Evolutionary conservation across 2,888 invertebrate species (phyloP), one percentile per base, ranked within the genome.

Genomic region (Isotomurus palustris): DNA sequence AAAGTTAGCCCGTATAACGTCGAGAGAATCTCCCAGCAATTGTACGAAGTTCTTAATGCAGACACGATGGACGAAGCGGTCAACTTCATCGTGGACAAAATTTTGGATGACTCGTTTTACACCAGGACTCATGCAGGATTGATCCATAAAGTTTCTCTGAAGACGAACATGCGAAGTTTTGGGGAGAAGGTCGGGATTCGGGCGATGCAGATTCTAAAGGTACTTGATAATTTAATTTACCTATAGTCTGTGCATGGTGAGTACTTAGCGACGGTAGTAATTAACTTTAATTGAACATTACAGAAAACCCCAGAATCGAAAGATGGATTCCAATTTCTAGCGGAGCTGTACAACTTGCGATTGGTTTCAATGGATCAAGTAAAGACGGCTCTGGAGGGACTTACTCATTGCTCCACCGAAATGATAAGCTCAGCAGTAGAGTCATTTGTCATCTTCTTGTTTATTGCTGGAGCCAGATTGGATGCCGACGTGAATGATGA

Each of bases 1-100:
- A 66, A 66, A 64, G 67, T 69, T 14, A 64, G 62, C 14, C 61
- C 67, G 10, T 56, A 57, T 12, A 67, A 66, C 44, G 47, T 69
- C 49, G 60, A 63, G 21, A 58, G 62, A 35, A 64, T 69, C 54
- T 58, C 64, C 3, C 60, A 56, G 5, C 60, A 65, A 29, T 41
- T 66, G 19, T 58, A 54, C 22, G 47, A 56, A 19, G 58, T 63
- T 28, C 53, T 69, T 25, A 55, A 60, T 35, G 44, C 52, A 25
- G 57, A 58, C 8, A 49, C 53, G 14, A 40, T 67, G 58, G 64
- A 59, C 25, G 44, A 53, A 8, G 62, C 60, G 3, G 60, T 63
- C n/a, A 60, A 60, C 41, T 60, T 62, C 45, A 60, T 65, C 29
- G 59, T 68, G 8, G 57, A 58, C 28, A 66, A 67, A 52, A 60